Base-by-base conservation (phyloP, 2,113 vertebrate genomes). In the Hippocampus abdominalis region DNA sequence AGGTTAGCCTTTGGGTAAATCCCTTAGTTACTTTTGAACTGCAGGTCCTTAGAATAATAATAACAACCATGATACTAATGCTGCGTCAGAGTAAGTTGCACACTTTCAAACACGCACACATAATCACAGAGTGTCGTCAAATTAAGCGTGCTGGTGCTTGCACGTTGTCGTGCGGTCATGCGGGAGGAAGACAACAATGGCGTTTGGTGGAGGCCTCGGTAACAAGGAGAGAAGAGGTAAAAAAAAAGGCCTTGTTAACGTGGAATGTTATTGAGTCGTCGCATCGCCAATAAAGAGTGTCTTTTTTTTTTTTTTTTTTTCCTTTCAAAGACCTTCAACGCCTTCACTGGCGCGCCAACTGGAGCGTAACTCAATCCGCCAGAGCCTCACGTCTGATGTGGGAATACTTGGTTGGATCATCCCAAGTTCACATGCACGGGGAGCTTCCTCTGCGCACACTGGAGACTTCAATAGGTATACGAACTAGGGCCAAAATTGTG, bases 321-420 rank as follows among this genome's bases (percentile, higher is more conserved):
- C 40, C 39, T 66, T 67, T 70, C 23, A 73, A 63, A 78, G 21
- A 54, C 21, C 20, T 54, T 54, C 51, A 54, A 54, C 51, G 21
- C 21, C 68, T 42, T 73, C 25, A 49, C 69, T 79, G 73, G 53
- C 82, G 66, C 71, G 72, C 69, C 76, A 66, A 69, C 74, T 75
- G 67, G 29, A 39, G 46, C 64, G 76, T 84, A 89, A 86, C 46
- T 54, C 7, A 39, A 83, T 73, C 77, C 20, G 66, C 18, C 65
- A 65, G 66, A 60, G 54, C 25, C 54, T 57, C 3, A 12, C 3
- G 54, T 57, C 48, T 72, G 68, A 72, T 77, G 27, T 32, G 15
- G 23, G 68, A 1, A 27, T 23, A n/a, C 66, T 68, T n/a, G 54
- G 62, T 57, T 21, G 64, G 75, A 73, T 70, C 54, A 57, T 56